Percentiles rank a stretch among this genome's conserved stretches.
Conservation (phyloP, 1,140 invertebrate genomes). For the Meloidogyne floridensis region DNA sequence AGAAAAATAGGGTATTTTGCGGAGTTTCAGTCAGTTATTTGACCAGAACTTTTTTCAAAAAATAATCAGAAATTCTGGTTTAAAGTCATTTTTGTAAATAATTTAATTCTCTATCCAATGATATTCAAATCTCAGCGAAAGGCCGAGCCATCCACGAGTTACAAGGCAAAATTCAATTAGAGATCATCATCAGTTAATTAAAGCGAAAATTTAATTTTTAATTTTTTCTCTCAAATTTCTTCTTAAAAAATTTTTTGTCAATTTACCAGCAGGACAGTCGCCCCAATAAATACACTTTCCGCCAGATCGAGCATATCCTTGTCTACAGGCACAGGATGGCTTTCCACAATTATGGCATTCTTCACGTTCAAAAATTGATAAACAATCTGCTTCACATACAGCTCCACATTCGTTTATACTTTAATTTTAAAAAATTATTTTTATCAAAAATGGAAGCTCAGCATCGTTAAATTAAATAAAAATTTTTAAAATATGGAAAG, state of each 20-base stretch:
- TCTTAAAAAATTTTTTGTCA: not conserved
- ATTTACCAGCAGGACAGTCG: constrained; percentile 56
- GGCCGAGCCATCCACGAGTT: too few relatives aligned
- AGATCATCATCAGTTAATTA: not conserved
- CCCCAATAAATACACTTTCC: constrained; percentile 64
- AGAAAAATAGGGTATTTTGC: too few relatives aligned
- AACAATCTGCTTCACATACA: constrained; percentile 63
- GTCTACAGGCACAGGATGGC: constrained; percentile 53
- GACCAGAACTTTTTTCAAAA: too few relatives aligned
- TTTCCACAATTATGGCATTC: constrained; percentile 56
- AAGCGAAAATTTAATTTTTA: too few relatives aligned
- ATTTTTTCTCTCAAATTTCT: too few relatives aligned
- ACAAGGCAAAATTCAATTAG: not conserved
- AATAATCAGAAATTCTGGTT: too few relatives aligned
- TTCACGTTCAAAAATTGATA: constrained; percentile 58
- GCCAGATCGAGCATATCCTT: constrained; percentile 56
- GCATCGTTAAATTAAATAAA: too few relatives aligned
- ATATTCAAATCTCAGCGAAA: too few relatives aligned
- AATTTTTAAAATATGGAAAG: too few relatives aligned
- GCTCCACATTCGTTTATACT: constrained; percentile 60
- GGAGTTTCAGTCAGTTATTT: too few relatives aligned
- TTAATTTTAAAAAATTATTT: not conserved
- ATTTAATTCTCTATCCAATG: too few relatives aligned
- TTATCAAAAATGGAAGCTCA: not conserved
- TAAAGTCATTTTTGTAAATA: too few relatives aligned